Evolutionary conservation across 2,113 vertebrate species (phyloP), one percentile per base, ranked within the genome.

Genomic region (Psophia crepitans): DNA sequence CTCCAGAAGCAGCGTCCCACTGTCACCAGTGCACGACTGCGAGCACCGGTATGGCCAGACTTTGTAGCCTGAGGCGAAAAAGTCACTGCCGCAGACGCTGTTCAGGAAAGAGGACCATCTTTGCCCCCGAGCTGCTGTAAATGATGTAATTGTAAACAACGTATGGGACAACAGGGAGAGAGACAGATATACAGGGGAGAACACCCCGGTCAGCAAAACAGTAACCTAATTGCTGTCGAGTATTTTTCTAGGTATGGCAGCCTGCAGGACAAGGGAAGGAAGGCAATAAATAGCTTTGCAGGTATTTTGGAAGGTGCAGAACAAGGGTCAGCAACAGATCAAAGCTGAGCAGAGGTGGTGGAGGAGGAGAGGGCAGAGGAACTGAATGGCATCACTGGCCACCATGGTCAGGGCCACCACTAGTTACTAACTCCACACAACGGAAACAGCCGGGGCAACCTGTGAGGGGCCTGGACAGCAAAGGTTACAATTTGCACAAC

Each of bases 51-150:
- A 7, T 1, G 20, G 48, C 24, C 60, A 56, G 23, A 28, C 54
- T 24, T 18, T 5, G 35, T 11, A 77, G 92, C 16, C 43, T 26
- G 24, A 53, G 60, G 68, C 0, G 1, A 89, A 30, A 63, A 77
- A 77, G 33, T 18, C 44, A 37, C 46, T 33, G 58, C 2, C 9
- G n/a, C 9, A 90, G 49, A 49, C 14, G 64, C 66, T 84, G 76
- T 12, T 81, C 54, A 73, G 41, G 30, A 44, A 83, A 84, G 53
- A 90, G 53, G 48, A 60, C 16, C 60, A 53, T 66, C 60, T 82
- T 44, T 91, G 76, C 48, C 80, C 76, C 73, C 82, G 51, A 94
- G 69, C 66, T 91, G 89, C 27, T 89, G 49, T 33, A 85, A 89
- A 84, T 18, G 11, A 56, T 63, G 14, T 14, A 69, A 88, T 11